These are phyloP conservation scores for Drosophila lowei DNA, from an alignment of 1,140 invertebrate species.

Conservation along the genomic window DNA sequence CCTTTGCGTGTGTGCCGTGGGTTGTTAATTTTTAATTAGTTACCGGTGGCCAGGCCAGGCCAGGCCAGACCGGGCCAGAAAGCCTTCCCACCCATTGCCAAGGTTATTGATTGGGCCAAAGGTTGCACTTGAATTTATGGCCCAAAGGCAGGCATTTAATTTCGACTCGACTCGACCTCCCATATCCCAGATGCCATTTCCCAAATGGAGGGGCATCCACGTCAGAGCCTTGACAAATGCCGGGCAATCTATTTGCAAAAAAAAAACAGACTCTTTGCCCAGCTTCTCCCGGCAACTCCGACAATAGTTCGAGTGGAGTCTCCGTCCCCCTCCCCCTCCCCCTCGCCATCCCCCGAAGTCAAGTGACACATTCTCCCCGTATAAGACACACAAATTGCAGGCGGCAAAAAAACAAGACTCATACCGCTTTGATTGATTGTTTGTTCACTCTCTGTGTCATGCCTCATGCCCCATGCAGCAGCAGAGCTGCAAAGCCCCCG, in stretches of 20 bases:
- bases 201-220: background rate
- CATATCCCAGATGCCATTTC: background rate
- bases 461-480: conserved; percentile 23
- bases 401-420: conserved; percentile 48
- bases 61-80: conserved; percentile 26
- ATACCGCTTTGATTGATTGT: conserved; percentile 72
- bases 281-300: background rate
- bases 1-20: conserved; percentile 67
- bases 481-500: background rate
- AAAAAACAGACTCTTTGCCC: conserved; percentile 12
- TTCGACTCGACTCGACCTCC: background rate
- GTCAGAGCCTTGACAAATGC: conserved; percentile 29
- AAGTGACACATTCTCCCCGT: conserved; percentile 31
- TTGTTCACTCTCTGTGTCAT: conserved; percentile 33
- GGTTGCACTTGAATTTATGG: conserved; percentile 76
- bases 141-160: conserved; percentile 21
- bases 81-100: conserved; percentile 8
- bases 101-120: conserved; percentile 59
- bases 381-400: conserved; percentile 30
- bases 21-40: conserved; percentile 79
- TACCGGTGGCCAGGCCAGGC: conserved; percentile 9
- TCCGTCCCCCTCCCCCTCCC: too few relatives aligned
- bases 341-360: conserved; percentile 3
- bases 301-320: conserved; percentile 25
- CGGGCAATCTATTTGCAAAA: conserved; percentile 42